phyloP scores from a whole-genome alignment of 2,797 vertebrate species.

The Naso thynnoides region DNA sequence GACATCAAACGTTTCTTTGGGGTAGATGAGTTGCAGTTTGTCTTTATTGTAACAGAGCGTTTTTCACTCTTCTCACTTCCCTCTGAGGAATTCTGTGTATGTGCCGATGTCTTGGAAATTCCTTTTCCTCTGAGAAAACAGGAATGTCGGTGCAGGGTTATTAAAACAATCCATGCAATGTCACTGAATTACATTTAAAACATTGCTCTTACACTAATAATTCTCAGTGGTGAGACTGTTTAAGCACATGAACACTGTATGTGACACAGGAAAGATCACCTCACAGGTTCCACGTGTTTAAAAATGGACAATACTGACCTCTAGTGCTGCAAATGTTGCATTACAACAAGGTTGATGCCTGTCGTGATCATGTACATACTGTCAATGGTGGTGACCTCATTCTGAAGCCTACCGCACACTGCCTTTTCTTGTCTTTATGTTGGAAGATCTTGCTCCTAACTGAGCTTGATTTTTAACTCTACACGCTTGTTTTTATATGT shows the following conservation, averaged over 20 bases:
- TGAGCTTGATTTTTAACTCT: no score
- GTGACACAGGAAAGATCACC: background rate
- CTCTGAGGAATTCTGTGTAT: conserved; percentile 37
- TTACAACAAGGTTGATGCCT: conserved; percentile 19
- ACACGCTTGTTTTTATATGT: no score
- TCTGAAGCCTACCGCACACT: no score
- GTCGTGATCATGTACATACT: no score
- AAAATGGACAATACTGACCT: conserved; percentile 47
- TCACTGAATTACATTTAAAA: background rate
- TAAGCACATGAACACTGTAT: background rate
- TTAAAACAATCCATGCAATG: background rate
- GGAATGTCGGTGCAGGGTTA: background rate
- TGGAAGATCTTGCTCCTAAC: no score
- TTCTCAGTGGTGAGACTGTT: background rate
- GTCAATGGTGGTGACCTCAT: no score
- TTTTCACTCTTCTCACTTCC: conserved; percentile 17
- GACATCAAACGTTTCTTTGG: conserved; percentile 77
- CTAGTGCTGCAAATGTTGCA: conserved; percentile 48
- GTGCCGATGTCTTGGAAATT: background rate
- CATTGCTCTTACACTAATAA: background rate
- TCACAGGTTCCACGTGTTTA: background rate
- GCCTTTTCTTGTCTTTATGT: no score
- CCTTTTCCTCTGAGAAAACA: conserved; percentile 35
- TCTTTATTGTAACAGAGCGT: background rate
- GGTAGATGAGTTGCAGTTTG: conserved; percentile 1